Conservation (phyloP, 2,113 vertebrate genomes). For the Laterallus jamaicensis region DNA sequence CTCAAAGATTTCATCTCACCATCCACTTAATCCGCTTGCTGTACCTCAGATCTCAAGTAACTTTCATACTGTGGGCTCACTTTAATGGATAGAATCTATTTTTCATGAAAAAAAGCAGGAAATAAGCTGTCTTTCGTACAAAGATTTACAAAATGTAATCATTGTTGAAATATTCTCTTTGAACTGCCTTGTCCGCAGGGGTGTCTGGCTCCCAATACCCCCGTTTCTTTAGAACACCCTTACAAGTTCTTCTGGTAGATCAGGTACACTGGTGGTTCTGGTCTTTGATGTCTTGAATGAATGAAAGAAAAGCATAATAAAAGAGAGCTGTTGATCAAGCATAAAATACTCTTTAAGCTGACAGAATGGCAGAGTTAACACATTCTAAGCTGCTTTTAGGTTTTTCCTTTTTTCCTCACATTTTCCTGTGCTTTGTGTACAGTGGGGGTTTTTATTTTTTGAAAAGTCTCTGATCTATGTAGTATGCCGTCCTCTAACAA, state of each 20-base stretch:
- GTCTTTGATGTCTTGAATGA: conserved; percentile 87
- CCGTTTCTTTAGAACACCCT: conserved; percentile 85
- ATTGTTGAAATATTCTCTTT: conserved; percentile 89
- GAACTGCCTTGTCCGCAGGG: conserved; percentile 85
- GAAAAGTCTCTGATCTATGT: conserved; percentile 86
- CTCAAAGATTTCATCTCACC: conserved; percentile 68
- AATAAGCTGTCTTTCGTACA: conserved; percentile 82
- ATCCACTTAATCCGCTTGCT: conserved; percentile 71
- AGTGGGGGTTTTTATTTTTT: conserved; percentile 84
- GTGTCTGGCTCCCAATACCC: conserved; percentile 82
- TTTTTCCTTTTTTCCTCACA: conserved; percentile 77
- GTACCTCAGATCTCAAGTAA: conserved; percentile 80
- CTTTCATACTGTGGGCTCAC: conserved; percentile 77
- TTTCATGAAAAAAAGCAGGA: conserved; percentile 84
- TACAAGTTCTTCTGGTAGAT: conserved; percentile 81
- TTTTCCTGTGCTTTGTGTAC: conserved; percentile 89
- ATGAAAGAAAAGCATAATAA: conserved; percentile 88
- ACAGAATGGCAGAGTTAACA: conserved; percentile 89
- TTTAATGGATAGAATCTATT: conserved; percentile 84
- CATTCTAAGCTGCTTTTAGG: conserved; percentile 88
- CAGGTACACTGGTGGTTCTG: conserved; percentile 84
- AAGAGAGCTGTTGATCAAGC: conserved; percentile 89
- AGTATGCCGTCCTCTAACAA: conserved; percentile 82
- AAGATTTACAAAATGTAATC: conserved; percentile 91
- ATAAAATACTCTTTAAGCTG: conserved; percentile 90